phyloP scores from a whole-genome alignment of 2,797 vertebrate species.

The Botia kubotai region DNA sequence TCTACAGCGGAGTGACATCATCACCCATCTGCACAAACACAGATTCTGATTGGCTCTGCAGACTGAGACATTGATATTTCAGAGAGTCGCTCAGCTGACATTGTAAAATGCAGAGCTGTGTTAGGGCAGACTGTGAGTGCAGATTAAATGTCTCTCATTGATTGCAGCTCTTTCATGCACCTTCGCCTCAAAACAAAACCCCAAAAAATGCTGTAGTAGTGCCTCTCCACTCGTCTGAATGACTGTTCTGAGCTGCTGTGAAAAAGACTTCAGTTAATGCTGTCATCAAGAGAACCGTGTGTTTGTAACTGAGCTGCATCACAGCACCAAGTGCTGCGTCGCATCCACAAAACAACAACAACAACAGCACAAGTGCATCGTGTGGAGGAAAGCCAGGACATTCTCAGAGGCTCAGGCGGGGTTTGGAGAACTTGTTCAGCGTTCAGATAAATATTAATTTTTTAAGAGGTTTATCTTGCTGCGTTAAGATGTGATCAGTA shows the following conservation, averaged over 20 bases:
- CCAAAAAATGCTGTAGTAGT: conserved; percentile 66
- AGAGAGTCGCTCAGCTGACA: conserved; percentile 35
- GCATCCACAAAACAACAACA: conserved; percentile 31
- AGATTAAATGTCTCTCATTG: conserved; percentile 76
- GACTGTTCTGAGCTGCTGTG: conserved; percentile 35
- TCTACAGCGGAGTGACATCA: not conserved
- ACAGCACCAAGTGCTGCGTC: conserved; percentile 22
- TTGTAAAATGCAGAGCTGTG: conserved; percentile 50
- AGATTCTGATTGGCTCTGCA: conserved; percentile 26
- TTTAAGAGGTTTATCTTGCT: conserved; percentile 19
- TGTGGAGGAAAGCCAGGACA: conserved; percentile 17
- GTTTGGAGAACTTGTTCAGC: conserved; percentile 9
- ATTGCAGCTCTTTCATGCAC: conserved; percentile 72
- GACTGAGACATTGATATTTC: conserved; percentile 64
- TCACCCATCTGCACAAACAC: not conserved
- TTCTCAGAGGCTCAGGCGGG: conserved; percentile 1
- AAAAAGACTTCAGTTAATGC: conserved; percentile 62
- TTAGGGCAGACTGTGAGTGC: conserved; percentile 62
- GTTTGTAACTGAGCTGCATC: conserved; percentile 62
- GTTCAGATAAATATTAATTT: not conserved
- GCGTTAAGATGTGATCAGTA: not conserved
- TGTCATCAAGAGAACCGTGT: conserved; percentile 59
- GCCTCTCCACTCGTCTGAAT: conserved; percentile 48
- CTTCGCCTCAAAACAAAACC: conserved; percentile 65
- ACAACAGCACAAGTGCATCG: conserved; percentile 9